phyloP scores from a whole-genome alignment of 2,888 invertebrate genomes.

The Pristionchus mayeri region DNA sequence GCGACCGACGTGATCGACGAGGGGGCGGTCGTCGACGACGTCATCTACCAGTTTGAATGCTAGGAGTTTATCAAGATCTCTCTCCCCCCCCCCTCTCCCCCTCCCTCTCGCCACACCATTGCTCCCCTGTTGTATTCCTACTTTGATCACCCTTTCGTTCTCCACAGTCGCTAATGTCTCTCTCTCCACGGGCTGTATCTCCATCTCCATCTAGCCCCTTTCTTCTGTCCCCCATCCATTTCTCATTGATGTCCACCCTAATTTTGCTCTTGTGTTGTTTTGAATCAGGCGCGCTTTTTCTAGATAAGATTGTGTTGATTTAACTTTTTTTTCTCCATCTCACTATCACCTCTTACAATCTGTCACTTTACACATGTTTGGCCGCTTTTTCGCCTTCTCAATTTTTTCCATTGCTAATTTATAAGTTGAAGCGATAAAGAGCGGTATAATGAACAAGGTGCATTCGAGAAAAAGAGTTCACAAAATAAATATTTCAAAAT shows the following conservation, averaged over 20 bases:
- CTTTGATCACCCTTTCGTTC: not conserved
- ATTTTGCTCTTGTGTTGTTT: slow-evolving; percentile 28
- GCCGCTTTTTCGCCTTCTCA: not conserved
- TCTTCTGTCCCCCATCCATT: not conserved
- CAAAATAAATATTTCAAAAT: no score
- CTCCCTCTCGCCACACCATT: not conserved
- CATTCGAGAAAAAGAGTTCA: no score
- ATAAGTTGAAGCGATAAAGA: slow-evolving; percentile 33
- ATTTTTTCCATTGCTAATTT: slow-evolving; percentile 37
- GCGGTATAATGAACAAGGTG: not conserved
- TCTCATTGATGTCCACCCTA: not conserved
- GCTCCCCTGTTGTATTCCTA: not conserved
- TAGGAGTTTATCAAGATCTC: slow-evolving; percentile 44
- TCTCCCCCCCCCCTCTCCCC: not conserved
- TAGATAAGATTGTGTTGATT: slow-evolving; percentile 30
- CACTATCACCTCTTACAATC: not conserved
- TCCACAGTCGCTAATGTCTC: not conserved
- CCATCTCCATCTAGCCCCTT: not conserved
- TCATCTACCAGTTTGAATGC: no score
- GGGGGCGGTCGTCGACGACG: not conserved
- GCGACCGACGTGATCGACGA: not conserved
- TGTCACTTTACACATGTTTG: slow-evolving; percentile 33
- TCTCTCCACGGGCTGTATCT: not conserved
- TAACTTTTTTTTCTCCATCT: not conserved
- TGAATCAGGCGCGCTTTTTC: slow-evolving; percentile 9